phyloP scores from a whole-genome alignment of 2,113 vertebrate species.

The zebrafish (Danio rerio) region GRCz12tu NC_133199.1:15045501-15046000 shows the following conservation, averaged over 20 bases:
- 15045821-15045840: slow-evolving; percentile 60
- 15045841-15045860: slow-evolving; percentile 45
- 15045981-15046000: no score
- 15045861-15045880: slow-evolving; percentile 60
- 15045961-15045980: not conserved
- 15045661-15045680: slow-evolving; percentile 51
- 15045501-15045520: no score
- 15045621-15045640: slow-evolving; percentile 43
- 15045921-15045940: not conserved
- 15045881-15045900: slow-evolving; percentile 36
- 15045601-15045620: not conserved
- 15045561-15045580: slow-evolving; percentile 1
- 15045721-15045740: slow-evolving; percentile 63
- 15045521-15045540: not conserved
- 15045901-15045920: not conserved
- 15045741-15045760: slow-evolving; percentile 69
- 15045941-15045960: not conserved
- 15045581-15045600: slow-evolving; percentile 3
- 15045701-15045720: slow-evolving; percentile 58
- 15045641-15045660: slow-evolving; percentile 63
- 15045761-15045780: slow-evolving; percentile 75
- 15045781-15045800: slow-evolving; percentile 75
- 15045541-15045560: slow-evolving; percentile 7
- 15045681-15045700: slow-evolving; percentile 54
- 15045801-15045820: slow-evolving; percentile 70